phyloP scores from a whole-genome alignment of 1,140 invertebrate genomes.

The Hylaeus volcanicus region DNA sequence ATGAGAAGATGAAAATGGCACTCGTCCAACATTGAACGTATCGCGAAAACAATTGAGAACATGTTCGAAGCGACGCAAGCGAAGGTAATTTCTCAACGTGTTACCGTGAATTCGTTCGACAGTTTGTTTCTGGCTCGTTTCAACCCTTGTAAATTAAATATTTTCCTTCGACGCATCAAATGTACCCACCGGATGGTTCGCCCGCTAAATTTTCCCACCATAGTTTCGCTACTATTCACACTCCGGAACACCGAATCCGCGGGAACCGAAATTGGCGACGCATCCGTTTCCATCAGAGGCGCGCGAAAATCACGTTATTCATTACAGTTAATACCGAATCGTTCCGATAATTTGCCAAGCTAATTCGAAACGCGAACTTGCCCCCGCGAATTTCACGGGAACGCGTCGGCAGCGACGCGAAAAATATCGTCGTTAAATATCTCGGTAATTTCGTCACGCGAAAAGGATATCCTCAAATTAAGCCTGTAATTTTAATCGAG shows the following conservation, averaged over 20 bases:
- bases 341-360: background rate
- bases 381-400: background rate
- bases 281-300: background rate
- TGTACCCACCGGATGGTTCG: background rate
- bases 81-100: background rate
- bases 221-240: background rate
- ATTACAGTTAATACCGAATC: background rate
- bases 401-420: background rate
- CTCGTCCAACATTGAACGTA: background rate
- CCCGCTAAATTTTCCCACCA: background rate
- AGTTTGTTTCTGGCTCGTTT: background rate
- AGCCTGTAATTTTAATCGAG: background rate
- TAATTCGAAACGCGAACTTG: constrained; percentile 1
- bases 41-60: background rate
- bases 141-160: background rate
- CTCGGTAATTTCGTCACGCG: background rate
- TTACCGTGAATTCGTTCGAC: background rate
- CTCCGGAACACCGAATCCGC: background rate
- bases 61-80: background rate
- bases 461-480: background rate
- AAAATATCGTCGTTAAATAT: background rate
- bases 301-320: background rate
- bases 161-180: background rate
- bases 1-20: too few species aligned
- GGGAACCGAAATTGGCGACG: background rate